A percentile compares a stretch with the other conserved stretches of the same genome.
Conservation (phyloP, 30 jellyfish, hydroid and myxozoan species). For the Aurelia sp. region DNA sequence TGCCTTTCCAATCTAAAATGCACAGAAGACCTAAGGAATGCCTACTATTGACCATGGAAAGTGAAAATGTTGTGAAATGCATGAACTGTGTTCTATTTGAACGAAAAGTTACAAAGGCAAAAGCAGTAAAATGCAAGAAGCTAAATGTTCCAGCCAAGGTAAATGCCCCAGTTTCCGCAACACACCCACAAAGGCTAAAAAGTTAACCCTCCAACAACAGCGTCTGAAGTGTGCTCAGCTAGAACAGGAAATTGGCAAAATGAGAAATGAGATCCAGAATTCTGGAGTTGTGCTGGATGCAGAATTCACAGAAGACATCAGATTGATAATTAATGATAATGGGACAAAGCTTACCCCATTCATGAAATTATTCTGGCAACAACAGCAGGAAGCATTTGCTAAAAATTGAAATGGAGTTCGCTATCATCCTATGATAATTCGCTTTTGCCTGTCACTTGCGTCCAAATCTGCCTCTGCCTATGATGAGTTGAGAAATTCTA, state of each 20-base stretch:
- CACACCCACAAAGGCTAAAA: slow-evolving; percentile 37
- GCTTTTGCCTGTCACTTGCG: slow-evolving; percentile 53
- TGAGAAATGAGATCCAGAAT: slow-evolving; percentile 1
- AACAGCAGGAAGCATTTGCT: slow-evolving; percentile 9
- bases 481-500: slow-evolving; percentile 41
- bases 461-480: slow-evolving; percentile 59
- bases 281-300: slow-evolving; percentile 21
- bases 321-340: slow-evolving; percentile 12
- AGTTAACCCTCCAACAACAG: slow-evolving; percentile 58
- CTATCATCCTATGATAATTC: slow-evolving; percentile 60
- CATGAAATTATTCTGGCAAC: slow-evolving; percentile 60
- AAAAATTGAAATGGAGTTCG: background rate
- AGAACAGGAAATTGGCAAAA: slow-evolving; percentile 13
- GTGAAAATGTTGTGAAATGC: slow-evolving; percentile 6
- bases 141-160: slow-evolving; percentile 17
- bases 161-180: background rate
- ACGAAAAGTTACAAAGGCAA: slow-evolving; percentile 6
- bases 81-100: slow-evolving; percentile 3
- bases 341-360: slow-evolving; percentile 51
- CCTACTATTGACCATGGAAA: background rate
- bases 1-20: background rate
- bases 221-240: slow-evolving; percentile 45
- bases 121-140: slow-evolving; percentile 1
- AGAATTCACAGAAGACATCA: slow-evolving; percentile 23
- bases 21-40: slow-evolving; percentile 36